phyloP scores from a whole-genome alignment of 2,113 vertebrate species.

The Paramisgurnus dabryanus region DNA sequence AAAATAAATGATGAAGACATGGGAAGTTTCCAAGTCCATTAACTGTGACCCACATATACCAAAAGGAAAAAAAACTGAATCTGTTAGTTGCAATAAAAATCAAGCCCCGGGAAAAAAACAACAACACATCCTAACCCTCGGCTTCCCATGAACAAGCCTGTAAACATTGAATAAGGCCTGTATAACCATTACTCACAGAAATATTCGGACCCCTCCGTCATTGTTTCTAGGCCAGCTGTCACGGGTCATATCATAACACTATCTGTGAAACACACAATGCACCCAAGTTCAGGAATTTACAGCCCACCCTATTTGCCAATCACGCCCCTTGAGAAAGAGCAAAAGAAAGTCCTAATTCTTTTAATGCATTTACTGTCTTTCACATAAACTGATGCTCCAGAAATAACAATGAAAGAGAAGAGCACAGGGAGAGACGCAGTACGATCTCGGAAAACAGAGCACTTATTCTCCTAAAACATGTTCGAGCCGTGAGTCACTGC shows the following conservation, averaged over 20 bases:
- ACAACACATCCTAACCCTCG: background rate
- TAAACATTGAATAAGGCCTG: background rate
- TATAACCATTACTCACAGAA: background rate
- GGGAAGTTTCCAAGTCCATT: background rate
- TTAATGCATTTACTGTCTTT: background rate
- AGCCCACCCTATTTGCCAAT: background rate
- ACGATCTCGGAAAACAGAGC: background rate
- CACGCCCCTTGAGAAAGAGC: background rate
- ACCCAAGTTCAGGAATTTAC: background rate
- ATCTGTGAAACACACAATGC: background rate
- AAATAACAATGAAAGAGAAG: background rate
- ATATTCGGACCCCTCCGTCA: background rate
- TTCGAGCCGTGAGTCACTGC: conserved; percentile 34
- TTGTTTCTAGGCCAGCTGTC: too few relatives aligned
- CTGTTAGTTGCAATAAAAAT: too few relatives aligned
- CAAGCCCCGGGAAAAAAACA: too few relatives aligned
- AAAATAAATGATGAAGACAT: background rate
- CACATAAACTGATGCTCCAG: background rate
- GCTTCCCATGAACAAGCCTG: background rate
- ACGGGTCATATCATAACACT: background rate
- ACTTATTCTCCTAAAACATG: conserved; percentile 28
- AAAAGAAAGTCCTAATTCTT: background rate
- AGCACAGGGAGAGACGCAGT: background rate
- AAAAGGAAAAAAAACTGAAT: too few relatives aligned
- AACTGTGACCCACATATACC: too few relatives aligned